These are phyloP conservation scores for Acrossocheilus fasciatus DNA, from an alignment of 2,797 vertebrate genomes.

Conservation along the genomic window DNA sequence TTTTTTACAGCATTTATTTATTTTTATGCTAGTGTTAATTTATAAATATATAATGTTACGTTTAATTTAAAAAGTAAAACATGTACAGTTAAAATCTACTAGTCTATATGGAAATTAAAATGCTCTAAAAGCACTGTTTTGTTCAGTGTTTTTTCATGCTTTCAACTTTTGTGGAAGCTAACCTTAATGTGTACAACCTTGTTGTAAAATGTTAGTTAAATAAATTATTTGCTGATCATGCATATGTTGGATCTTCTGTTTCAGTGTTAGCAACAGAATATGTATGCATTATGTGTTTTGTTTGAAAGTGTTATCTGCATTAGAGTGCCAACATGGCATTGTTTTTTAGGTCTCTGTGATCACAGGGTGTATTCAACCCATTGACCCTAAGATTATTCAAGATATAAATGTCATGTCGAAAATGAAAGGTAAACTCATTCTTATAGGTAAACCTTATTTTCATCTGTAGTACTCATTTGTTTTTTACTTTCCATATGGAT, in stretches of 20 bases:
- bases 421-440: not conserved
- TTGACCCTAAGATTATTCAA: not conserved
- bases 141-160: not conserved
- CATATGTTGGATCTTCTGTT: slow-evolving; percentile 6
- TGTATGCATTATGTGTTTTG: slow-evolving; percentile 1
- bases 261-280: not conserved
- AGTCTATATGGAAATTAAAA: not conserved
- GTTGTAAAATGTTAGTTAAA: not conserved
- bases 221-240: not conserved
- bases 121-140: not conserved
- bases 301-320: not conserved
- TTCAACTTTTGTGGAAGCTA: not conserved
- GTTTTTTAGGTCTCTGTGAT: slow-evolving; percentile 2
- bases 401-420: not conserved
- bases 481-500: not conserved
- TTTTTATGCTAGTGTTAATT: not conserved
- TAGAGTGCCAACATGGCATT: slow-evolving; percentile 15
- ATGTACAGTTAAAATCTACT: not conserved
- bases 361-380: not conserved
- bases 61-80: not conserved
- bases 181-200: not conserved
- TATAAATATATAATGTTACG: not conserved
- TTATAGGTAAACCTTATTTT: not conserved
- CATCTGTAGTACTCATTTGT: not conserved
- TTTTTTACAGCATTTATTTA: slow-evolving; percentile 3